These are phyloP conservation scores for Synaphobranchus kaupii DNA, from an alignment of 2,797 vertebrate species.

Conservation along the genomic window DNA sequence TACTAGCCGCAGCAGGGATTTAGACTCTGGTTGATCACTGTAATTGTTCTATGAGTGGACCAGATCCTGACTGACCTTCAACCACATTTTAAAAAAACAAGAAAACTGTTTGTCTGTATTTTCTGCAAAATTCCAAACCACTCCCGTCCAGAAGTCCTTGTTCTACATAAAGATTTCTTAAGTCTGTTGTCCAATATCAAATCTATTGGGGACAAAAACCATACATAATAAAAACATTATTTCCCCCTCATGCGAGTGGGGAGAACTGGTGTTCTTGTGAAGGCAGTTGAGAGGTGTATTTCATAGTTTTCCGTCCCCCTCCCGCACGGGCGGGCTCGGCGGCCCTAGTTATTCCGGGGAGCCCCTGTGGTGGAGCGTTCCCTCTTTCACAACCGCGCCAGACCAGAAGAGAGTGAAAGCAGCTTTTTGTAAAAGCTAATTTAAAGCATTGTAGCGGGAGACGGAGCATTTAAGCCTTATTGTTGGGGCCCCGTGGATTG, in stretches of 20 bases:
- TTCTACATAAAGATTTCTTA: neutral
- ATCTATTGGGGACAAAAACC: neutral
- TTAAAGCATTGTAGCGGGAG: constrained; percentile 20
- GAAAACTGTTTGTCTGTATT: neutral
- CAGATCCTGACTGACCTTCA: neutral
- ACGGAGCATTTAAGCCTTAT: constrained; percentile 47
- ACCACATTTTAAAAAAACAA: neutral
- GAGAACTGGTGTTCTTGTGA: neutral
- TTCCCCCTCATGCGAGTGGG: neutral
- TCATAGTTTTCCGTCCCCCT: neutral
- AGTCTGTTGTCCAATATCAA: neutral
- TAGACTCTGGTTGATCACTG: neutral
- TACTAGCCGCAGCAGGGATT: neutral
- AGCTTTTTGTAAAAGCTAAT: constrained; percentile 10
- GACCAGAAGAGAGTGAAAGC: constrained; percentile 22
- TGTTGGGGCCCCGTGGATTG: constrained; percentile 52
- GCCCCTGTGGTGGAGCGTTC: constrained; percentile 14
- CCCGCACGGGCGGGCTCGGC: neutral
- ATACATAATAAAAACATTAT: neutral
- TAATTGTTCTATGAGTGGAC: neutral
- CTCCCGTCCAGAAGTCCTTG: neutral
- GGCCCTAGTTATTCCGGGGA: neutral
- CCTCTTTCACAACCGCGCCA: constrained; percentile 36
- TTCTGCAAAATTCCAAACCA: neutral
- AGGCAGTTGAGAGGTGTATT: neutral